Evolutionary conservation across 2,113 vertebrate genomes (phyloP).

Genomic region (Chelonoidis abingdonii): DNA sequence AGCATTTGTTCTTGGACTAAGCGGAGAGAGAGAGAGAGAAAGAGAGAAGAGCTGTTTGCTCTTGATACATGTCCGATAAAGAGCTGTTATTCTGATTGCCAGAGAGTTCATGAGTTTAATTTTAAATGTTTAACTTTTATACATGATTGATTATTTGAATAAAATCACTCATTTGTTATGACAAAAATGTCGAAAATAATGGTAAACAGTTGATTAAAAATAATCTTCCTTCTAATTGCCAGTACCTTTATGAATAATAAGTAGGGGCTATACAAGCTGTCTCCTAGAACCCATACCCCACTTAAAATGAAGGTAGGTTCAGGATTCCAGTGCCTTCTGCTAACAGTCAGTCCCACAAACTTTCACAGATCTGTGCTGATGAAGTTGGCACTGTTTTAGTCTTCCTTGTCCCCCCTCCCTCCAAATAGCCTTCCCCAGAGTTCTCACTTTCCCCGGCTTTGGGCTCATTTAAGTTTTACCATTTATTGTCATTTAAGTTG

Average conservation of each 20-base stretch:
- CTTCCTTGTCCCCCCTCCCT: background rate
- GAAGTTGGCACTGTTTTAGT: background rate
- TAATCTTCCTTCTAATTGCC: background rate
- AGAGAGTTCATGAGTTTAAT: conserved; percentile 34
- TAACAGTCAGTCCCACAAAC: background rate
- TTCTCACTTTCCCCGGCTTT: background rate
- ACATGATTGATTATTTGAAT: conserved; percentile 25
- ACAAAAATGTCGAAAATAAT: background rate
- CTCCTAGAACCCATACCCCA: background rate
- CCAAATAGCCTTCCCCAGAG: background rate
- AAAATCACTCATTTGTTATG: background rate
- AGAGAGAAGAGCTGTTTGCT: conserved; percentile 31
- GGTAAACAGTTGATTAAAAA: background rate
- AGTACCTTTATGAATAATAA: background rate
- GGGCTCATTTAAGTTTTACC: fast-evolving
- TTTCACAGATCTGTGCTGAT: background rate
- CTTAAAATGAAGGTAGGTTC: background rate
- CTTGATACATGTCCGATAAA: conserved; percentile 52
- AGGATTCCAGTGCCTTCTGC: background rate
- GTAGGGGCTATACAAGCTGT: background rate
- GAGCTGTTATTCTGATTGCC: conserved; percentile 48
- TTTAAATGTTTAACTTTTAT: conserved; percentile 42
- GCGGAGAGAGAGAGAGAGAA: conserved; percentile 43
- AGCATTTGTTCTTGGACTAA: conserved; percentile 57
- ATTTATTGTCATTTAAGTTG: background rate